A percentile compares a stretch with the other conserved stretches of the same genome.
Evolutionary conservation across 2,113 vertebrate genomes (phyloP).

Genomic region (Hippocampus mohnikei): DNA sequence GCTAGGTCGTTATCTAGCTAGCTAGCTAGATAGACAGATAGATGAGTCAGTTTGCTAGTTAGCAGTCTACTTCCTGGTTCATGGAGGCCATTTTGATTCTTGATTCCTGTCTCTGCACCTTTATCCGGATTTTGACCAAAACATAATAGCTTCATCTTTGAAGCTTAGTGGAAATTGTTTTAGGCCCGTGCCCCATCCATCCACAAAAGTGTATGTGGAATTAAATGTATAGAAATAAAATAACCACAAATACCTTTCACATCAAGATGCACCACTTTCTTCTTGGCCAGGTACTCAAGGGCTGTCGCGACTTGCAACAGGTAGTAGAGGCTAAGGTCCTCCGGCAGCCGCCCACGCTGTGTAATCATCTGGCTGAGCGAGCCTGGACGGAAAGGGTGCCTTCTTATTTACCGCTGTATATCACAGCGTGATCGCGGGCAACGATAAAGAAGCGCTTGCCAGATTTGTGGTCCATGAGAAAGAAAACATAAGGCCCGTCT

Average conservation of each 20-base stretch:
- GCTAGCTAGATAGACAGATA: no score
- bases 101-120: neutral
- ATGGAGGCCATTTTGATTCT: neutral
- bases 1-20: no score
- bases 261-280: constrained; percentile 84
- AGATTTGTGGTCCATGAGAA: constrained; percentile 91
- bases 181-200: neutral
- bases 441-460: constrained; percentile 63
- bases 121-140: neutral
- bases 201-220: no score
- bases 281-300: constrained; percentile 82
- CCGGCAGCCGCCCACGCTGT: constrained; percentile 82
- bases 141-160: no score
- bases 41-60: no score
- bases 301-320: constrained; percentile 81
- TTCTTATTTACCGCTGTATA: neutral
- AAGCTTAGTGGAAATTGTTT: neutral
- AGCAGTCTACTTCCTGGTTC: neutral
- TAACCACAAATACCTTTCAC: constrained; percentile 81
- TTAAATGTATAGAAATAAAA: neutral
- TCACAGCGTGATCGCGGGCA: neutral
- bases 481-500: constrained; percentile 83
- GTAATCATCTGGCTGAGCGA: constrained; percentile 86
- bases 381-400: constrained; percentile 60
- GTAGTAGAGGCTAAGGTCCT: constrained; percentile 89